Conservation (phyloP, 2,113 vertebrate species). For the Percina caprodes region DNA sequence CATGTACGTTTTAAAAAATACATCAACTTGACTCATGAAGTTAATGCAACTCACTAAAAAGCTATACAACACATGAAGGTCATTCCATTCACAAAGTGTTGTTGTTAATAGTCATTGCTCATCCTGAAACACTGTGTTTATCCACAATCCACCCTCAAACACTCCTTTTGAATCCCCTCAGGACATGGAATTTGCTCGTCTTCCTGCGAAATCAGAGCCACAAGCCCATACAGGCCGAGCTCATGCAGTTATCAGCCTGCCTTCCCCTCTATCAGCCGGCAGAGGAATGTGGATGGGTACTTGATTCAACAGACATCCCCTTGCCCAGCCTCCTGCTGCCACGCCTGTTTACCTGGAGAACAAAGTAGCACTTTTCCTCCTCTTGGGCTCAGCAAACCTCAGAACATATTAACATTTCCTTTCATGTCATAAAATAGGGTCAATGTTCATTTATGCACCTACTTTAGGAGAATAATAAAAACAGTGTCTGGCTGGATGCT, state of each 20-base stretch:
- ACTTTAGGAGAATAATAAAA: background rate
- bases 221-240: conserved; percentile 66
- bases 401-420: background rate
- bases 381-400: background rate
- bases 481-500: conserved; percentile 6
- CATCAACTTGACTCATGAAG: conserved; percentile 29
- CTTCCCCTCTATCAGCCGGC: conserved; percentile 29
- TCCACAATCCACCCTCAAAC: background rate
- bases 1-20: background rate
- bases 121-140: background rate
- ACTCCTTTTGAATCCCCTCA: conserved; percentile 18
- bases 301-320: conserved; percentile 32
- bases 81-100: background rate
- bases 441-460: background rate
- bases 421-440: background rate
- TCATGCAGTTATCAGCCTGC: conserved; percentile 11
- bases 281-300: conserved; percentile 61
- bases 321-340: conserved; percentile 10
- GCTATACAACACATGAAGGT: background rate
- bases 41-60: background rate
- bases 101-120: background rate
- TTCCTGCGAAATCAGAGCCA: conserved; percentile 12
- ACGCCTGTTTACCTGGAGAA: conserved; percentile 66
- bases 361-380: conserved; percentile 23
- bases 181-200: conserved; percentile 52